Base-by-base conservation (phyloP, 2,113 vertebrate species). In the rabbit (Oryctolagus cuniculus) region DNA sequence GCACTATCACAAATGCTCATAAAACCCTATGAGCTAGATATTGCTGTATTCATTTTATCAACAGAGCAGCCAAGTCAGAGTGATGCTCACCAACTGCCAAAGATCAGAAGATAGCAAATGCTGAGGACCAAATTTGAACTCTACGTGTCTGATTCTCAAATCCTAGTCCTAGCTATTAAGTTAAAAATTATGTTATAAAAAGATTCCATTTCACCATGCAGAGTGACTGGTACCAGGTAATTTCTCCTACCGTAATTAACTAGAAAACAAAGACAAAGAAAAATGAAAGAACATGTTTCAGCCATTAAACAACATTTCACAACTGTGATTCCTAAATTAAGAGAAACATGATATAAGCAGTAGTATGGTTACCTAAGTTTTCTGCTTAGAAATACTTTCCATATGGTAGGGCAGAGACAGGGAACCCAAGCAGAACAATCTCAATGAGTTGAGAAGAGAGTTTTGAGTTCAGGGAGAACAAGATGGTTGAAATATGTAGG, bases 71-170 rank as follows among this genome's bases (percentile, higher is more conserved):
- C 36, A 44, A 75, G 22, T 75, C 12, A 85, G 12, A 72, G 12
- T 77, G 51, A 36, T 44, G 49, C 36, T 58, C 94, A 94, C 22
- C 34, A 44, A 82, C 27, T 58, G 53, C 44, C 89, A 67, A 87
- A 74, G 61, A 74, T 74, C 70, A 92, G 73, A 79, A 55, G 22
- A 93, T 3, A 83, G 22, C 77, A 67, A 93, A 88, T 63, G n/a
- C 31, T 78, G 6, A 38, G 89, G 8, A 55, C 64, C 55, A 69
- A 87, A 69, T 34, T 17, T 72, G 63, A 86, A 31, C 5, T 24
- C 27, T 6, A 29, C 5, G 7, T 69, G 17, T 53, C 73, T 81
- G 19, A 51, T 61, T 89, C 69, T 81, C 67, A 93, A 66, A 51
- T 1, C 21, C 51, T 61, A 3, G 9, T 86, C 80, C 89, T 84